phyloP scores from a whole-genome alignment of 2,797 vertebrate genomes.

The Cuniculus paca region DNA sequence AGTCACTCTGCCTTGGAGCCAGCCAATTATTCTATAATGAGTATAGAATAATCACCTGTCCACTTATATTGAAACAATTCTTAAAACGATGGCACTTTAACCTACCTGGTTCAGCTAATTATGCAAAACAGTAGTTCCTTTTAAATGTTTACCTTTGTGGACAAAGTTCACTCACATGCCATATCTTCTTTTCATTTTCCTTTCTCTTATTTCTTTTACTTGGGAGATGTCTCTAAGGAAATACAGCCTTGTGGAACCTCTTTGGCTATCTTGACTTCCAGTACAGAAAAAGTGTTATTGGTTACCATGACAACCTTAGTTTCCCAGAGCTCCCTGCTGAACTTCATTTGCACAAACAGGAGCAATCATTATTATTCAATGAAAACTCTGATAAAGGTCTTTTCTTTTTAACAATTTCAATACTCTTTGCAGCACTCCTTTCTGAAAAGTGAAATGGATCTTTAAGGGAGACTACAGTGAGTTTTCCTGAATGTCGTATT shows the following conservation, averaged over 20 bases:
- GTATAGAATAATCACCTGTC: conserved; percentile 40
- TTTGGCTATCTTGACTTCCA: conserved; percentile 54
- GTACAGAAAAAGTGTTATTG: conserved; percentile 38
- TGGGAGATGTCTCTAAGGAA: conserved; percentile 59
- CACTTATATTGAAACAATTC: not conserved
- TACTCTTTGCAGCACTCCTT: conserved; percentile 25
- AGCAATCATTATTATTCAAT: conserved; percentile 59
- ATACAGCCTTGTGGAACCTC: not conserved
- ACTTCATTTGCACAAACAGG: conserved; percentile 56
- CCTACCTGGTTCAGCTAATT: conserved; percentile 46
- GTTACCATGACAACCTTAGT: conserved; percentile 71
- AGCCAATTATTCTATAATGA: not conserved
- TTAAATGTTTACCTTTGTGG: conserved; percentile 30
- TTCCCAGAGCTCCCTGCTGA: conserved; percentile 62
- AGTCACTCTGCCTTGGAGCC: not conserved
- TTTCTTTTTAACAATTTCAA: conserved; percentile 47
- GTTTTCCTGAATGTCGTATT: conserved; percentile 51
- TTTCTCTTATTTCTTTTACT: conserved; percentile 47
- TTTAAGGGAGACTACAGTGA: conserved; percentile 5
- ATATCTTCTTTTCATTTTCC: conserved; percentile 24
- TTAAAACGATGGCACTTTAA: conserved; percentile 45
- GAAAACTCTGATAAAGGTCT: conserved; percentile 57
- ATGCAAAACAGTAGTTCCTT: conserved; percentile 49
- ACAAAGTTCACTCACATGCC: conserved; percentile 19
- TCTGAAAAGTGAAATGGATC: conserved; percentile 45